Conservation (phyloP, 2,888 invertebrate species). For the Cremastinae sp. region DNA sequence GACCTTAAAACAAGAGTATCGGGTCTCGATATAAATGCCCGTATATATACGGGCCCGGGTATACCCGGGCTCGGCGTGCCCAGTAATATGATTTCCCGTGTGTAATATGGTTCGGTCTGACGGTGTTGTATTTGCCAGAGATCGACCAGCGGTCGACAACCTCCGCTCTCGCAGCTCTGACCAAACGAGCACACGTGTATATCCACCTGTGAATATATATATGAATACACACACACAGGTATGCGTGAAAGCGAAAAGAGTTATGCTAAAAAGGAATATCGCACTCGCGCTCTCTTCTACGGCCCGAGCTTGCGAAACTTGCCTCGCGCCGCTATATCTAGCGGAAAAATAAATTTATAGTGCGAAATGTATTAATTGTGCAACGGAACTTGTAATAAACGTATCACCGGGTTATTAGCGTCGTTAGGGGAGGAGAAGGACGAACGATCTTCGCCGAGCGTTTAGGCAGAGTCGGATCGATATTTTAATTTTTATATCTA, state of each 20-base stretch:
- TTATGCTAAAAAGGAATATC: constrained; percentile 50
- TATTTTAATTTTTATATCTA: too few species aligned
- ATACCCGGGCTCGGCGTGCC: constrained; percentile 13
- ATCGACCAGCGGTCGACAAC: constrained; percentile 39
- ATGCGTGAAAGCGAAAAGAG: constrained; percentile 38
- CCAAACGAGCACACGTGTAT: too few species aligned
- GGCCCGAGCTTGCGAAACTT: constrained; percentile 46
- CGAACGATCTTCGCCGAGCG: too few species aligned
- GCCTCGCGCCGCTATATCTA: constrained; percentile 62
- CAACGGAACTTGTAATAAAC: constrained; percentile 66
- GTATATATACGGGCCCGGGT: too few species aligned
- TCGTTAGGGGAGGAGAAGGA: constrained; percentile 1
- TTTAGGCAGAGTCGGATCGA: too few species aligned
- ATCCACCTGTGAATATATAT: constrained; percentile 12
- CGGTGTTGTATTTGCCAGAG: constrained; percentile 38
- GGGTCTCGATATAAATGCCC: constrained; percentile 42
- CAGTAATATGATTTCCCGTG: constrained; percentile 50
- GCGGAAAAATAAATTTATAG: constrained; percentile 68
- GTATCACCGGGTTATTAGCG: constrained; percentile 49
- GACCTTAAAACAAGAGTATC: constrained; percentile 29
- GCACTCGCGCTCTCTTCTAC: constrained; percentile 16
- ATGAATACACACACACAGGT: constrained; percentile 24
- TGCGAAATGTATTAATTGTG: constrained; percentile 68
- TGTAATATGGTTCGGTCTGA: constrained; percentile 37
- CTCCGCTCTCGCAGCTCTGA: too few species aligned